phyloP scores from a whole-genome alignment of 2,888 invertebrate genomes.

The Criorhina ranunculi region DNA sequence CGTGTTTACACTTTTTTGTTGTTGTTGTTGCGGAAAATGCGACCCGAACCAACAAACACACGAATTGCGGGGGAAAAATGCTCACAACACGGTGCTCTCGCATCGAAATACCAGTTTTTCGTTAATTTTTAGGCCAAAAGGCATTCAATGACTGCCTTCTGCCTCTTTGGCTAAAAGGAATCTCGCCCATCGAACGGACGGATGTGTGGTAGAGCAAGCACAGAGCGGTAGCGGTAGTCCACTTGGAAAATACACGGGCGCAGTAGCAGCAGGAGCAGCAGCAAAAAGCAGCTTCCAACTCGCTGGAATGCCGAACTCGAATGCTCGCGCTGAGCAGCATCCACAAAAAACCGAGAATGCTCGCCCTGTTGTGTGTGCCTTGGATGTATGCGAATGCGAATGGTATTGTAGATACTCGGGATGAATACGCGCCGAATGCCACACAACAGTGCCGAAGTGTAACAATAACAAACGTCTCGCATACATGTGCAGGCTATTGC shows the following conservation, averaged over 20 bases:
- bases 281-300: slow-evolving; percentile 84
- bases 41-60: slow-evolving; percentile 39
- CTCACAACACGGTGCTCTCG: slow-evolving; percentile 64
- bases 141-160: slow-evolving; percentile 67
- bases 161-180: slow-evolving; percentile 70
- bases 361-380: slow-evolving; percentile 70
- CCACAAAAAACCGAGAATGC: slow-evolving; percentile 84
- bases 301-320: slow-evolving; percentile 84
- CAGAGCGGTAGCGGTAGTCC: slow-evolving; percentile 55
- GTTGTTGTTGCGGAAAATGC: slow-evolving; percentile 55
- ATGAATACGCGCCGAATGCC: slow-evolving; percentile 30
- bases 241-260: slow-evolving; percentile 70
- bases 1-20: slow-evolving; percentile 73
- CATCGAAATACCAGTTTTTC: slow-evolving; percentile 76
- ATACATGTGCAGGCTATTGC: slow-evolving; percentile 50
- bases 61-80: slow-evolving; percentile 72
- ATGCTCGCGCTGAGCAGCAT: slow-evolving; percentile 82
- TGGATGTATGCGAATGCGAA: slow-evolving; percentile 48
- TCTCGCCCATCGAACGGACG: slow-evolving; percentile 66
- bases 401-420: slow-evolving; percentile 46
- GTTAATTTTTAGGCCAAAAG: slow-evolving; percentile 77
- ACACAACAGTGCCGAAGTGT: slow-evolving; percentile 43
- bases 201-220: slow-evolving; percentile 45
- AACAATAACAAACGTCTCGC: slow-evolving; percentile 67
- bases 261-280: slow-evolving; percentile 74